Conservation (phyloP, 2,797 vertebrate genomes). For the Brachyrhaphis roseni region DNA sequence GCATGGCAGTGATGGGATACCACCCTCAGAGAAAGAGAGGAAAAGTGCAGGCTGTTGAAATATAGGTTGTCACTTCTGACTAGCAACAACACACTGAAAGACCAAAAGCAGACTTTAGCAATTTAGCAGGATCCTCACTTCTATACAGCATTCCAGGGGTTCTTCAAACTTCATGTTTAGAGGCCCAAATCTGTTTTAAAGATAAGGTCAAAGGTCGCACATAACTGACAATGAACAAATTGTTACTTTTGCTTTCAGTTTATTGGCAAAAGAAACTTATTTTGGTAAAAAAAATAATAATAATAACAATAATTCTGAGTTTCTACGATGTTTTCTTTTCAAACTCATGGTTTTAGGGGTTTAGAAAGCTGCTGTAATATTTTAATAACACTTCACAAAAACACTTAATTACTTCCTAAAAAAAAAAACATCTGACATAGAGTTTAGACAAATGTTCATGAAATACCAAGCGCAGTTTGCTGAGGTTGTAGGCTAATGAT, state of each 20-base stretch:
- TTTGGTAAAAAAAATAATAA: background rate
- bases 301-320: background rate
- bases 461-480: background rate
- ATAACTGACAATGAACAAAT: background rate
- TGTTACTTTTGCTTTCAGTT: background rate
- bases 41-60: conserved; percentile 73
- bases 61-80: conserved; percentile 76
- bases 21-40: conserved; percentile 74
- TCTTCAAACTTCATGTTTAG: background rate
- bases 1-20: conserved; percentile 71
- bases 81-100: conserved; percentile 66
- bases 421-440: background rate
- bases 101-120: conserved; percentile 49
- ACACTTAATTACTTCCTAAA: background rate
- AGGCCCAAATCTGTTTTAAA: background rate
- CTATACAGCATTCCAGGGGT: conserved; percentile 22
- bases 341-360: background rate
- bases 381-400: background rate
- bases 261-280: background rate
- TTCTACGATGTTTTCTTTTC: background rate
- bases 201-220: background rate
- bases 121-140: conserved; percentile 45
- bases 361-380: background rate
- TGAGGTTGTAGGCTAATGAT: background rate
- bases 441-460: too few species aligned